Percentiles rank a stretch among this genome's conserved stretches.
Conservation (phyloP, 1,140 invertebrate species). For the Monochamus saltuarius region DNA sequence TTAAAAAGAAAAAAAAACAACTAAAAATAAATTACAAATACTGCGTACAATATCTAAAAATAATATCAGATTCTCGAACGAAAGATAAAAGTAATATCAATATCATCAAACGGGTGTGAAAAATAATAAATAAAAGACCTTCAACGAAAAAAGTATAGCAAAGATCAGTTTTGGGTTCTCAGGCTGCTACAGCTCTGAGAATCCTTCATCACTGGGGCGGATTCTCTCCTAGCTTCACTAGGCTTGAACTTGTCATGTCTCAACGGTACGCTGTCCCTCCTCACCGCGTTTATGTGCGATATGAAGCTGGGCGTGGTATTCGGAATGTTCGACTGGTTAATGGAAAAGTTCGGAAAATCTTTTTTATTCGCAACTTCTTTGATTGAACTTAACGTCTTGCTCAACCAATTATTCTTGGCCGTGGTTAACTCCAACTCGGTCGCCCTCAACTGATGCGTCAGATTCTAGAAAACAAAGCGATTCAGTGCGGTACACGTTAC, state of each 20-base stretch:
- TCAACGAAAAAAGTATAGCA: neutral
- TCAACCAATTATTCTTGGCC: constrained; percentile 79
- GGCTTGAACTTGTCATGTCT: constrained; percentile 29
- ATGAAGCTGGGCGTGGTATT: constrained; percentile 44
- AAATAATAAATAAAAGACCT: constrained; percentile 9
- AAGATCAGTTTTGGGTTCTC: constrained; percentile 43
- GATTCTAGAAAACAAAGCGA: constrained; percentile 62
- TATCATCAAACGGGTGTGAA: neutral
- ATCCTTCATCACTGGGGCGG: constrained; percentile 46
- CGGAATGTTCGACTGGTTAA: constrained; percentile 26
- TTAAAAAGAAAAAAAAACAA: constrained; percentile 1
- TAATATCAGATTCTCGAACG: neutral
- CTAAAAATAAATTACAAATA: neutral
- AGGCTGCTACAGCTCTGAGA: constrained; percentile 50
- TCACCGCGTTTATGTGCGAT: constrained; percentile 43
- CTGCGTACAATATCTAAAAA: neutral
- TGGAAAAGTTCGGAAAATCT: constrained; percentile 41
- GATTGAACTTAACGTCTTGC: constrained; percentile 72
- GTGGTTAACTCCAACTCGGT: constrained; percentile 79
- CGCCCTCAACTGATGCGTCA: constrained; percentile 88
- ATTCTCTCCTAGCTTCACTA: constrained; percentile 39
- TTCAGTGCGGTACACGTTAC: too few relatives aligned
- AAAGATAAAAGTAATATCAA: constrained; percentile 5
- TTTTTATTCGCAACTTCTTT: constrained; percentile 51
- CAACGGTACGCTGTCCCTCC: constrained; percentile 46